Evolutionary conservation across 2,113 vertebrate species (phyloP).

Genomic region (Scomber scombrus): DNA sequence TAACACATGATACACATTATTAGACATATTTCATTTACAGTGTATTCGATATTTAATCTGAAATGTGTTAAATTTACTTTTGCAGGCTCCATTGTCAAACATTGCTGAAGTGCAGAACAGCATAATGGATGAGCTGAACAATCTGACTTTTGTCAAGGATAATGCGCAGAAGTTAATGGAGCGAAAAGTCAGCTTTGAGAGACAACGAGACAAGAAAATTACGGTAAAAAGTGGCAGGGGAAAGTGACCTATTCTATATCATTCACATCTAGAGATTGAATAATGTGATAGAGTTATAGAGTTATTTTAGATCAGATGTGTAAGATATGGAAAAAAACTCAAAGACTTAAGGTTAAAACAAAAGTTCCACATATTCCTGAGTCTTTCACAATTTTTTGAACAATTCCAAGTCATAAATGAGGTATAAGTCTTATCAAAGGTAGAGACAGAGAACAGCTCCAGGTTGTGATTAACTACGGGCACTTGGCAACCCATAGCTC

Average conservation of each 20-base stretch:
- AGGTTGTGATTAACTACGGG: conserved; percentile 47
- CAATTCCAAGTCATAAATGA: conserved; percentile 48
- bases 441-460: conserved; percentile 24
- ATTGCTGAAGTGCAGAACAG: conserved; percentile 90
- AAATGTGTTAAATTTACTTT: conserved; percentile 43
- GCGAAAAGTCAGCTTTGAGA: conserved; percentile 95
- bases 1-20: background rate
- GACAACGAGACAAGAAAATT: conserved; percentile 87
- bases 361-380: conserved; percentile 1
- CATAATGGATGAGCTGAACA: conserved; percentile 92
- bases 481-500: conserved; percentile 40
- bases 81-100: conserved; percentile 87
- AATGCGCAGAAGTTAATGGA: conserved; percentile 92
- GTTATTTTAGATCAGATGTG: background rate
- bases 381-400: conserved; percentile 24
- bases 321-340: background rate
- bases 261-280: background rate
- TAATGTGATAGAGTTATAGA: no score
- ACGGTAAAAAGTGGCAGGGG: conserved; percentile 76
- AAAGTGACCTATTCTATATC: background rate
- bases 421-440: conserved; percentile 36
- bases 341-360: conserved; percentile 10
- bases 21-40: background rate
- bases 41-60: background rate
- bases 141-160: conserved; percentile 92